Percentiles rank a stretch among this genome's conserved stretches.
Evolutionary conservation across 2,113 vertebrate species (phyloP).

Genomic region (Hydrolagus affinis): DNA sequence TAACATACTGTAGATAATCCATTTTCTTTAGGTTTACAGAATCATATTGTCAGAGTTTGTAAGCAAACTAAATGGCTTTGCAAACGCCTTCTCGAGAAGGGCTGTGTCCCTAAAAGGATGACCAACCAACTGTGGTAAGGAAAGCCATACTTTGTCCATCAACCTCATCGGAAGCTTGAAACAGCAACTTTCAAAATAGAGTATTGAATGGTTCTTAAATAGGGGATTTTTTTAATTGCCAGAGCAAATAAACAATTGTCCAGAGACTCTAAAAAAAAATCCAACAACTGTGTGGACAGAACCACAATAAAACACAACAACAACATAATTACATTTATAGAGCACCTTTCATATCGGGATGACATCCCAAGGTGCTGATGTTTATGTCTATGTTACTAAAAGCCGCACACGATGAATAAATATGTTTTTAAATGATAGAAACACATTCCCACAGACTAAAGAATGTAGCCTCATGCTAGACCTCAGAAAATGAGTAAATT

Average conservation of each 20-base stretch:
- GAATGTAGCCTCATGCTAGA: not conserved
- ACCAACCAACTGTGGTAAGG: not conserved
- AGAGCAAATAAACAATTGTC: not conserved
- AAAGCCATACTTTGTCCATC: not conserved
- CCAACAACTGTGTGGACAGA: no score
- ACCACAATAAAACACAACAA: no score
- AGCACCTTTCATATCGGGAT: no score
- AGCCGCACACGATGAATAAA: not conserved
- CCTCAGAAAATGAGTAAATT: not conserved
- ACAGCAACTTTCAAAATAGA: not conserved
- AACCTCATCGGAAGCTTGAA: not conserved
- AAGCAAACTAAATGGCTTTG: not conserved
- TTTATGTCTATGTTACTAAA: no score
- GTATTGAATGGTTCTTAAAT: not conserved
- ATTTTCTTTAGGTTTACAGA: not conserved
- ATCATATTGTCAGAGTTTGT: not conserved
- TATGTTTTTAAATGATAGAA: not conserved
- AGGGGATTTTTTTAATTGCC: not conserved
- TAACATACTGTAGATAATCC: not conserved
- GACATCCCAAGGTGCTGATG: no score
- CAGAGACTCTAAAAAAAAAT: not conserved
- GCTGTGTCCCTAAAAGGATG: not conserved
- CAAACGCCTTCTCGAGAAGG: no score
- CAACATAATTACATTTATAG: no score
- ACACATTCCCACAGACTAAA: not conserved